Conservation (phyloP, 1,140 invertebrate species). For the Homalodisca vitripennis region DNA sequence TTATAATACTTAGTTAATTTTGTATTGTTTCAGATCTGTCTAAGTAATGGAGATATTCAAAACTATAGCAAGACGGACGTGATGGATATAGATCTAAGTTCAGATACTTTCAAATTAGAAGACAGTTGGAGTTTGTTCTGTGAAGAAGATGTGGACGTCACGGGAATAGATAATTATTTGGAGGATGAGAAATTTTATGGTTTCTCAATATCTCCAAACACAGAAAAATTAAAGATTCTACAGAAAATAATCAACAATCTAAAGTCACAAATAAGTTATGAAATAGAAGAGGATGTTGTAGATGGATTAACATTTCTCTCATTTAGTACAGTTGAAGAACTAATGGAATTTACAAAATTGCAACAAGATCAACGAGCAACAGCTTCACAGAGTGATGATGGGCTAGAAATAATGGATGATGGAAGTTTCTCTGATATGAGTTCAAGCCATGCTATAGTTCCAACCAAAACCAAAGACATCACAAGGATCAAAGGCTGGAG, state of each 20-base stretch:
- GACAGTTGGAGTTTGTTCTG: too few species aligned
- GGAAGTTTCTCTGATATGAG: slow-evolving; percentile 9
- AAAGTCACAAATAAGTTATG: background rate
- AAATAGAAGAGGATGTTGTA: slow-evolving; percentile 30
- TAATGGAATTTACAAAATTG: slow-evolving; percentile 17
- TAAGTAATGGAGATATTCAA: too few species aligned
- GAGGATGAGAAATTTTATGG: background rate
- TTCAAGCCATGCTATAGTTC: slow-evolving; percentile 32
- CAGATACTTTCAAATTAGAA: too few species aligned
- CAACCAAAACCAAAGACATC: slow-evolving; percentile 39
- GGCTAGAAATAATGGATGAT: slow-evolving; percentile 24
- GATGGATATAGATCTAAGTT: too few species aligned
- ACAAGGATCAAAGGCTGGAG: slow-evolving; percentile 40
- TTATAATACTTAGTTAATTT: too few species aligned
- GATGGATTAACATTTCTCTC: slow-evolving; percentile 26
- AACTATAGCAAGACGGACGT: too few species aligned
- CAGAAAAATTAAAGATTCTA: background rate
- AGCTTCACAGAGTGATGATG: slow-evolving; percentile 19
- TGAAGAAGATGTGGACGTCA: too few species aligned
- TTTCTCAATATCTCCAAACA: background rate
- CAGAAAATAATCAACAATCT: background rate
- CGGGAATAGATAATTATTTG: background rate
- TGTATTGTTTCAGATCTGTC: too few species aligned
- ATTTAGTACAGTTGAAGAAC: slow-evolving; percentile 24
- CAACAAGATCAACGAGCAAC: slow-evolving; percentile 10